Percentiles rank a stretch among this genome's conserved stretches.
These are phyloP conservation scores for Progne subis DNA, from an alignment of 2,113 vertebrate species.

Conservation along the genomic window DNA sequence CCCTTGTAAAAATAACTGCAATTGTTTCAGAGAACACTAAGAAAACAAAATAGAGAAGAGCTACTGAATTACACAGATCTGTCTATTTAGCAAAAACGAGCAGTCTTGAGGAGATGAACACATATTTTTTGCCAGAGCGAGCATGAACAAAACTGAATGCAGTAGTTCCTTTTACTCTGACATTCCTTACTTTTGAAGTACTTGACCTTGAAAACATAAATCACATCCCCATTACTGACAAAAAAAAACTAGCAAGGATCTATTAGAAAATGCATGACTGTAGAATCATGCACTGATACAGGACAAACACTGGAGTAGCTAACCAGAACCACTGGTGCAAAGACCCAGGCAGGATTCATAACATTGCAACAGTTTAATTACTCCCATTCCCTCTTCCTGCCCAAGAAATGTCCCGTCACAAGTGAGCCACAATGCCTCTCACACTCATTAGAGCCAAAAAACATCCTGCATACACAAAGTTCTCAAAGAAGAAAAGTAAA, in stretches of 20 bases:
- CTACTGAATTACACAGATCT: background rate
- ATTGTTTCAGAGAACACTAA: background rate
- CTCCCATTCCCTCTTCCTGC: background rate
- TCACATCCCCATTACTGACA: background rate
- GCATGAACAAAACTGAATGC: background rate
- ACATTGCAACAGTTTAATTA: background rate
- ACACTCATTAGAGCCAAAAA: background rate
- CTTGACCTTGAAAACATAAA: background rate
- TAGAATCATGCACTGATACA: background rate
- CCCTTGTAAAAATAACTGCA: background rate
- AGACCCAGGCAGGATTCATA: background rate
- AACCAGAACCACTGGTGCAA: background rate
- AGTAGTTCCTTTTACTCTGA: background rate
- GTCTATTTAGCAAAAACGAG: background rate
- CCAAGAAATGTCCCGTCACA: background rate
- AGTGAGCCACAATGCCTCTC: background rate
- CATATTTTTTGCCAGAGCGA: accelerated
- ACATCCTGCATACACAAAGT: background rate
- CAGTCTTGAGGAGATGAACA: background rate
- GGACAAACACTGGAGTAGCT: background rate
- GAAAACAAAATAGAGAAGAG: background rate
- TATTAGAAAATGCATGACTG: background rate
- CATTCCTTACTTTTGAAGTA: background rate
- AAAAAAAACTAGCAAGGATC: background rate
- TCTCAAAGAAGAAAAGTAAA: background rate